Percentiles rank a stretch among this genome's conserved stretches.
Conservation (phyloP, 2,888 invertebrate genomes). For the Epiblema foenella region DNA sequence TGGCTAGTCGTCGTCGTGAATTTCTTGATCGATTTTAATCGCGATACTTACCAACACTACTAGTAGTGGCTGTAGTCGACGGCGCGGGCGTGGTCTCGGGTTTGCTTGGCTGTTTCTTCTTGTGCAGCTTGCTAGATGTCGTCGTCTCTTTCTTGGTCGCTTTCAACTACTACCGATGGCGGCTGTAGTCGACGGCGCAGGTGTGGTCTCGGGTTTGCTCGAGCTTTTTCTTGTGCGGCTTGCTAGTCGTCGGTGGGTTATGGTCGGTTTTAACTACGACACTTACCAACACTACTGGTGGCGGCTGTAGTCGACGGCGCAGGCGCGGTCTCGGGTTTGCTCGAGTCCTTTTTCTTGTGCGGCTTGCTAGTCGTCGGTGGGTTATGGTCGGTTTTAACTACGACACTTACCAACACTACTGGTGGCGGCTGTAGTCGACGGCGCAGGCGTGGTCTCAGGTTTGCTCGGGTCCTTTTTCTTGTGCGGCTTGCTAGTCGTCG, state of each 20-base stretch:
- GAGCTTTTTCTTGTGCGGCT: conserved; percentile 80
- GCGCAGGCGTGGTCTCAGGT: conserved; percentile 65
- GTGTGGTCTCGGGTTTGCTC: conserved; percentile 68
- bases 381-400: conserved; percentile 80
- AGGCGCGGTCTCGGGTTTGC: conserved; percentile 63
- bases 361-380: conserved; percentile 81
- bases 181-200: conserved; percentile 66
- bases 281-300: conserved; percentile 62
- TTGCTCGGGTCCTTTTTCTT: conserved; percentile 77
- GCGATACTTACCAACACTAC: conserved; percentile 65
- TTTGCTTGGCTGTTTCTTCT: conserved; percentile 75
- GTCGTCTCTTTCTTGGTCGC: conserved; percentile 87
- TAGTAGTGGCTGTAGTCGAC: conserved; percentile 71
- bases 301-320: too few species aligned
- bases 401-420: conserved; percentile 51
- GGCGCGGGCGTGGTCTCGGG: conserved; percentile 66
- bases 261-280: conserved; percentile 82
- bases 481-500: conserved; percentile 80
- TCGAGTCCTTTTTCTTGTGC: conserved; percentile 63
- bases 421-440: conserved; percentile 72
- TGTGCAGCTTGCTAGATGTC: conserved; percentile 79
- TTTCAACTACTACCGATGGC: conserved; percentile 73
- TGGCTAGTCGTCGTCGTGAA: conserved; percentile 76
- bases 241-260: conserved; percentile 85
- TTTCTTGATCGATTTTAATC: conserved; percentile 79